These are phyloP conservation scores for Sarcophaga peregrina DNA, from an alignment of 1,140 invertebrate genomes.

Conservation along the genomic window DNA sequence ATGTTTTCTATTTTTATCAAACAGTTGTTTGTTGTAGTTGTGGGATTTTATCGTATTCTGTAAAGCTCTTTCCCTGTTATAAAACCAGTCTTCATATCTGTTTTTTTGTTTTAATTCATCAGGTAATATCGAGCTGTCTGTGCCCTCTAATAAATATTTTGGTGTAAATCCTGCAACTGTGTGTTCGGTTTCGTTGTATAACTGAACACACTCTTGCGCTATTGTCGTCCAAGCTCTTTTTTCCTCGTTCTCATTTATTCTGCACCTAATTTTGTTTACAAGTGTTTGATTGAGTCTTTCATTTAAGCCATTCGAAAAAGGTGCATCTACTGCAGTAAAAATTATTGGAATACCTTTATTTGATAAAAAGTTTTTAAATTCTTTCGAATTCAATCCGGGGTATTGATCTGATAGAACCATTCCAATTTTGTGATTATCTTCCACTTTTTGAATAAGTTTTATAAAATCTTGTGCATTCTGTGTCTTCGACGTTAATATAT, in stretches of 20 bases:
- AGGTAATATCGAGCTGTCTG: slow-evolving; percentile 51
- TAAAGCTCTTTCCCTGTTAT: slow-evolving; percentile 33
- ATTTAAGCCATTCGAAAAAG: slow-evolving; percentile 60
- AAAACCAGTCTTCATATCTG: slow-evolving; percentile 45
- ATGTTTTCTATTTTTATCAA: slow-evolving; percentile 20
- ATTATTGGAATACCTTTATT: slow-evolving; percentile 53
- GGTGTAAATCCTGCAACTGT: slow-evolving; percentile 58
- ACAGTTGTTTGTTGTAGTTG: slow-evolving; percentile 7
- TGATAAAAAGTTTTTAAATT: slow-evolving; percentile 56
- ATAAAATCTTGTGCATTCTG: slow-evolving; percentile 61
- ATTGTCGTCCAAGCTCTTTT: slow-evolving; percentile 59
- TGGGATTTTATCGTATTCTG: slow-evolving; percentile 29
- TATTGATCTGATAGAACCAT: slow-evolving; percentile 61
- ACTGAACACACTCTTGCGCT: slow-evolving; percentile 58
- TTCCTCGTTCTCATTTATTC: slow-evolving; percentile 50
- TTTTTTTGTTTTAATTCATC: too few species aligned
- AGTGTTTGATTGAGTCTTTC: slow-evolving; percentile 60
- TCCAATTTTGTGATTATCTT: slow-evolving; percentile 54
- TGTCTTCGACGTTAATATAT: too few species aligned
- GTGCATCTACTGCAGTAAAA: too few species aligned
- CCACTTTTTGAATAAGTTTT: slow-evolving; percentile 50
- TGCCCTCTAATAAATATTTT: slow-evolving; percentile 58
- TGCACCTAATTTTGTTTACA: slow-evolving; percentile 63
- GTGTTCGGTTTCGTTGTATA: slow-evolving; percentile 62
- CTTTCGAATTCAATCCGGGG: slow-evolving; percentile 58